phyloP scores from a whole-genome alignment of 1,140 invertebrate species.

The Thrips palmi region DNA sequence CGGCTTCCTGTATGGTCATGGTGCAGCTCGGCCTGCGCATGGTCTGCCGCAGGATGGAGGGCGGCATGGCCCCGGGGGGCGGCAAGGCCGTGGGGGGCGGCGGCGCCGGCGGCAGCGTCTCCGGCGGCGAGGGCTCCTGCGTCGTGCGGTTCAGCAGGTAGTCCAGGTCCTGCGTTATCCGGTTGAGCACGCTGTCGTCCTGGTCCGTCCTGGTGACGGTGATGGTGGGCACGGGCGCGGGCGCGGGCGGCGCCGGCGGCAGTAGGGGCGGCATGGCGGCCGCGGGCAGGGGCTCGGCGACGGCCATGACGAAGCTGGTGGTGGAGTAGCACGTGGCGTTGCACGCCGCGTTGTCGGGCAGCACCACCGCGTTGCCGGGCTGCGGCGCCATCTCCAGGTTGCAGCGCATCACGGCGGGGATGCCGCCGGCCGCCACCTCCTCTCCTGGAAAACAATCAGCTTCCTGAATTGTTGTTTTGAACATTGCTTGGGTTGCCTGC shows the following conservation, averaged over 20 bases:
- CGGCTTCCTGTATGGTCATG: too few species aligned
- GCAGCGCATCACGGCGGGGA: neutral
- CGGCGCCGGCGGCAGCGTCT: too few species aligned
- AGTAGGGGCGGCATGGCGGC: neutral
- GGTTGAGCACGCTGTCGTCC: too few species aligned
- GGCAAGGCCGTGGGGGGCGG: neutral
- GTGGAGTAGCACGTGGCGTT: neutral
- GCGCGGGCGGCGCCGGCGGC: neutral
- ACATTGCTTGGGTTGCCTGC: neutral
- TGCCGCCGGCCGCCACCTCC: neutral
- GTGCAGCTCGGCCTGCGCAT: neutral
- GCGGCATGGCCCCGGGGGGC: neutral
- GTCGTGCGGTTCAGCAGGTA: too few species aligned
- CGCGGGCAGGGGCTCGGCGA: neutral
- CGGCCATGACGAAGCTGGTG: neutral
- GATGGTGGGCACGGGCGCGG: neutral
- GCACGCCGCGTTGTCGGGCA: neutral
- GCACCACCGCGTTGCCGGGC: neutral
- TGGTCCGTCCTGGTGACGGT: slow-evolving; percentile 1
- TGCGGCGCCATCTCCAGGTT: too few species aligned
- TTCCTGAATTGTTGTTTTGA: neutral
- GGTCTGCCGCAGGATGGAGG: neutral
- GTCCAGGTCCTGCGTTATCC: too few species aligned
- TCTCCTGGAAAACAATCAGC: too few species aligned
- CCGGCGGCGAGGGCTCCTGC: too few species aligned